Base-by-base conservation (phyloP, 2,888 invertebrate genomes). In the Heliconius erato region DNA sequence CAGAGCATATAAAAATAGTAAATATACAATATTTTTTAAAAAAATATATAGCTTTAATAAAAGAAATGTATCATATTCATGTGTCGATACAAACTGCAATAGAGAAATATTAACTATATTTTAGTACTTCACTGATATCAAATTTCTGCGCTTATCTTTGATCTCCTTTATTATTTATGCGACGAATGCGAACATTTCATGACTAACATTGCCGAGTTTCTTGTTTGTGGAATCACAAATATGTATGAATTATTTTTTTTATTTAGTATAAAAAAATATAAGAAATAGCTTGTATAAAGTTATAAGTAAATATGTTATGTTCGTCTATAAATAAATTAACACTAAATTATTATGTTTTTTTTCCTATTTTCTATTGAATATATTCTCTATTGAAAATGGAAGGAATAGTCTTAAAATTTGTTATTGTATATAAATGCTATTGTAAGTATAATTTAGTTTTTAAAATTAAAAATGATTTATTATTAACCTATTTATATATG, bases 111-210 rank as follows among this genome's bases (percentile, higher is more conserved):
- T 68, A 68, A 26, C 67, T 74, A 72, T 79, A 72, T 71, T 14
- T 79, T 79, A 74, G 54, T 54, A 69, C n/a, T 81, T 77, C 44
- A 19, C 11, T n/a, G 44, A 69, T 54, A 81, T 81, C 81, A 77
- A 69, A 81, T 76, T 81, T 77, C 76, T 69, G n/a, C 67, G 26
- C 69, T 76, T 78, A 78, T 77, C 76, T 76, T 63, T 28, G 23
- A 69, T 81, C 68, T 80, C 19, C 26, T 59, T 32, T 76, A 59
- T 80, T 80, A 80, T 67, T 54, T 74, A 80, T 80, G 74, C 80
- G 54, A 44, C 49, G 49, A 74, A 74, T 74, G 68, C 49, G 78
- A 67, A 35, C 67, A 32, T 49, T 78, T 65, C 63, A 80, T 74
- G 67, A 67, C 74, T 80, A 49, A 80, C 65, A 72, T 79, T 79